These are phyloP conservation scores for Siphamia tubifer DNA, from an alignment of 2,113 vertebrate species.

Conservation along the genomic window DNA sequence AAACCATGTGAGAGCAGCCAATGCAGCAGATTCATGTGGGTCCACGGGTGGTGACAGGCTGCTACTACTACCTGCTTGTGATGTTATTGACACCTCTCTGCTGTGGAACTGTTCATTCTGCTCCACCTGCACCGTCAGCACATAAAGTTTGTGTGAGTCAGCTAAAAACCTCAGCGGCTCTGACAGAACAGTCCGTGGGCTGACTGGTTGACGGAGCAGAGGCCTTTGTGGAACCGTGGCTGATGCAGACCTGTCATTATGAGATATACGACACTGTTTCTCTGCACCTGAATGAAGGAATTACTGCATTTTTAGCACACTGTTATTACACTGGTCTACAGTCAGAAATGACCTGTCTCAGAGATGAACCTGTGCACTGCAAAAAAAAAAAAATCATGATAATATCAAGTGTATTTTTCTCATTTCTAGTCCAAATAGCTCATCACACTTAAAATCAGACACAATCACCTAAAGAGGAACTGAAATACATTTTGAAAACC, in stretches of 20 bases:
- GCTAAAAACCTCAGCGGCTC: conserved; percentile 36
- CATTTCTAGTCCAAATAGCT: no score
- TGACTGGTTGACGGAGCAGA: not conserved
- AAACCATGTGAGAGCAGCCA: not conserved
- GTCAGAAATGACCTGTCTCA: no score
- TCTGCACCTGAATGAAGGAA: not conserved
- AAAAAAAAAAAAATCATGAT: no score
- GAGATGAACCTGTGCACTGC: no score
- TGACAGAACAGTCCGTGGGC: not conserved
- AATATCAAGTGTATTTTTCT: no score
- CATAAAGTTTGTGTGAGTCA: conserved; percentile 55
- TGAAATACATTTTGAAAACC: no score
- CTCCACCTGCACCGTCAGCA: conserved; percentile 45
- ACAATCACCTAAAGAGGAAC: no score
- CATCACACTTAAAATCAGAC: no score
- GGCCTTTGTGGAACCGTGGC: conserved; percentile 2
- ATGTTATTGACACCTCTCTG: conserved; percentile 46
- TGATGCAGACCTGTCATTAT: not conserved
- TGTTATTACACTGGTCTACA: no score
- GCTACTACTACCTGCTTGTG: conserved; percentile 45
- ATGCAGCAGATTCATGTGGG: not conserved
- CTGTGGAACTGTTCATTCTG: conserved; percentile 20
- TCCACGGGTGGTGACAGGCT: not conserved
- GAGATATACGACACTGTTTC: not conserved
- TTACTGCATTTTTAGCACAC: not conserved